These are phyloP conservation scores for Myotis vivesi DNA, from an alignment of 2,797 vertebrate species.

Conservation along the genomic window DNA sequence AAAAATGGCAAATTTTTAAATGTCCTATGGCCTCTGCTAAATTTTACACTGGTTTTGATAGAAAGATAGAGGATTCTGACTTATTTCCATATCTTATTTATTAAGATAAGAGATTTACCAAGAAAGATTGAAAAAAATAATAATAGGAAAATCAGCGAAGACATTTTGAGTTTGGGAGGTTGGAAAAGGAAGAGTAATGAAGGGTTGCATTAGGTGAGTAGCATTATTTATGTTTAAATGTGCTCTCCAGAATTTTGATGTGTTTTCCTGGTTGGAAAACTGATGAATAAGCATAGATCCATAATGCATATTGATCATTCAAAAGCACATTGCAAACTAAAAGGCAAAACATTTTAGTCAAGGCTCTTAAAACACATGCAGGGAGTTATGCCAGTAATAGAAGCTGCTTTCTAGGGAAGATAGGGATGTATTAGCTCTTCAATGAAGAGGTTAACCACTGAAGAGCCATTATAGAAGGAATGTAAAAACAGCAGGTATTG, in stretches of 20 bases:
- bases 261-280: constrained; percentile 69
- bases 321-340: constrained; percentile 65
- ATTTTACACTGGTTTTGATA: background rate
- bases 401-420: constrained; percentile 71
- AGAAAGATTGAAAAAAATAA: background rate
- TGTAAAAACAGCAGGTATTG: background rate
- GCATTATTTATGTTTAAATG: constrained; percentile 62
- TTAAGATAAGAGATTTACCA: background rate
- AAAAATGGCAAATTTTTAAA: background rate
- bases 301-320: constrained; percentile 81
- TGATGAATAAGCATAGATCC: constrained; percentile 77
- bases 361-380: constrained; percentile 66
- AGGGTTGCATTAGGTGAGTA: constrained; percentile 9
- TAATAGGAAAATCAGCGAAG: background rate
- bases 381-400: constrained; percentile 66
- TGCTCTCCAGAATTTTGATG: constrained; percentile 54
- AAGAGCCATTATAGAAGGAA: constrained; percentile 9
- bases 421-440: constrained; percentile 29
- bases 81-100: background rate
- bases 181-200: constrained; percentile 2
- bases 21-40: background rate
- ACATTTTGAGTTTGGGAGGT: background rate
- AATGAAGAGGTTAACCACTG: constrained; percentile 59
- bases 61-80: background rate
- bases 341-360: constrained; percentile 64